Evolutionary conservation across 2,888 invertebrate genomes (phyloP), one percentile per base, ranked within the genome.

Genomic region (Mechanitis mazaeus): DNA sequence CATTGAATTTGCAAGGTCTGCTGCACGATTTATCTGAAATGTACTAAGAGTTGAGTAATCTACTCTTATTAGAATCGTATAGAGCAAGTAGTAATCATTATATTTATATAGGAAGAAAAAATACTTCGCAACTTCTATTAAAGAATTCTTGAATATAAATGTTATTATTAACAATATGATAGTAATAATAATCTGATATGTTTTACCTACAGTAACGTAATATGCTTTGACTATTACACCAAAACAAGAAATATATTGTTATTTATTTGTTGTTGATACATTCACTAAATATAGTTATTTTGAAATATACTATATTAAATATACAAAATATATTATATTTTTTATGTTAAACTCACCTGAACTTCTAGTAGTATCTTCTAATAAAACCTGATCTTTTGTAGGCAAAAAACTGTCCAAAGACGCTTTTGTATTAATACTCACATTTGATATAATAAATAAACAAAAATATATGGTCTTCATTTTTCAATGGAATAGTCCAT

Each of bases 1-100:
- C 88, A 69, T 90, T 89, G 74, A 90, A 86, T 74, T 90, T 90
- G 73, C 91, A 91, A 72, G 87, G 90, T 71, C 91, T 81, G 64
- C 83, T 75, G 69, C 91, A 91, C 33, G 86, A 83, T 75, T 79
- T 79, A 63, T 82, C 89, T 89, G 83, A 59, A 78, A 83, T 69
- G 68, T 59, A 28, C 59, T 38, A 56, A 56, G 45, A 50, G 60
- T 66, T 68, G 54, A 64, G 66, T 55, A 60, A 69, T 3, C 12
- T 63, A 28, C 45, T 56, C 35, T 20, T 46, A 62, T 57, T 60
- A 59, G 42, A 11, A 55, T 55, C 47, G 33, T 35, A 54, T 60
- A 46, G n/a, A 33, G 56, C 11, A 42, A 42, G 42, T 42, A 42
- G 6, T 42, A 42, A 9, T 9, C 6, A 42, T 6, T 2, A 35